Percentiles rank a stretch among this genome's conserved stretches.
phyloP scores from a whole-genome alignment of 2,888 invertebrate species.

The Noctua pronuba region DNA sequence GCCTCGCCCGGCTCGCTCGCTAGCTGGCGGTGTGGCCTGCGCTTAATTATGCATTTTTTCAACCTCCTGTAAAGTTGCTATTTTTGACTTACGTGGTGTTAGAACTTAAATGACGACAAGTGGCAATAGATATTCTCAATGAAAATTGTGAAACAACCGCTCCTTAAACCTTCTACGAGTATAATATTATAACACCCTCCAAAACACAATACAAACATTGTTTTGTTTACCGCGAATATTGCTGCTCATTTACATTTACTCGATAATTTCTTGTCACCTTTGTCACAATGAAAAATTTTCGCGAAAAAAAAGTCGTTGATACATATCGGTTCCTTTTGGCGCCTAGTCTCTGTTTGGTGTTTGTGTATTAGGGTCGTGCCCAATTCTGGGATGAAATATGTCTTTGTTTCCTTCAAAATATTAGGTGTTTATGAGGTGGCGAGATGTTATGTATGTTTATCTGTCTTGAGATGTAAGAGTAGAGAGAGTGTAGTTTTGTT shows the following conservation, averaged over 20 bases:
- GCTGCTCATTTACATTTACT: conserved; percentile 39
- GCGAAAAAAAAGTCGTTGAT: conserved; percentile 34
- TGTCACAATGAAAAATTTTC: conserved; percentile 10
- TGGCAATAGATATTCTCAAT: conserved; percentile 11
- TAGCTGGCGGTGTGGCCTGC: too few species aligned
- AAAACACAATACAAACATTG: conserved; percentile 35
- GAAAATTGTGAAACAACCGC: conserved; percentile 37
- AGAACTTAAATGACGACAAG: too few species aligned
- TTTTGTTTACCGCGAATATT: conserved; percentile 46
- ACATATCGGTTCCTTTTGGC: conserved; percentile 39
- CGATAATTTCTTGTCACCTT: conserved; percentile 19
- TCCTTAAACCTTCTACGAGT: conserved; percentile 17
- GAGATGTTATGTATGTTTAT: conserved; percentile 19
- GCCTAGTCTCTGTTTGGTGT: conserved; percentile 36
- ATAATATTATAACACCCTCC: conserved; percentile 17
- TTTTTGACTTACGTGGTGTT: too few species aligned
- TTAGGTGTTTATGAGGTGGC: conserved; percentile 35
- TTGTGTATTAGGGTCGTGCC: conserved; percentile 46
- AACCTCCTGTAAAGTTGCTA: too few species aligned
- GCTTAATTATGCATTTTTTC: too few species aligned
- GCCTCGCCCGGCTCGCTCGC: too few species aligned
- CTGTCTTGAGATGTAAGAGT: conserved; percentile 3
- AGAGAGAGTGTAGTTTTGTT: too few species aligned
- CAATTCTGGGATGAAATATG: conserved; percentile 53
- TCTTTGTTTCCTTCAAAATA: conserved; percentile 34